These are phyloP conservation scores for Pachliopta kotzebuea DNA, from an alignment of 2,888 invertebrate species.

Conservation along the genomic window DNA sequence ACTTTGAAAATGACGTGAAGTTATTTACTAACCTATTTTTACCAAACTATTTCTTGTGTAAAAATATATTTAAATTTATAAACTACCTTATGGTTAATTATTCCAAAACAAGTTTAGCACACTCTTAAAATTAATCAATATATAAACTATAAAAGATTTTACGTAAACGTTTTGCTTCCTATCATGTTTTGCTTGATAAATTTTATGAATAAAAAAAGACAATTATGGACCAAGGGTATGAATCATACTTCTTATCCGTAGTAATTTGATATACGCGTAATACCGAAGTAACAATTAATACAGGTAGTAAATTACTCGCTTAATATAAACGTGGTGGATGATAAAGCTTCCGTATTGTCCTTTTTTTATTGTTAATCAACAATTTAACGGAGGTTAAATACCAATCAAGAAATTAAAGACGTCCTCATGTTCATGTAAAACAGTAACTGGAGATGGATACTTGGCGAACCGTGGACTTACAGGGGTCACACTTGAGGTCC, in stretches of 20 bases:
- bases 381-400: neutral
- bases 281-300: conserved; percentile 20
- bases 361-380: neutral
- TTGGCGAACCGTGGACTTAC: conserved; percentile 67
- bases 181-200: conserved; percentile 16
- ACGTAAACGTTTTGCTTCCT: conserved; percentile 19
- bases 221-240: conserved; percentile 28
- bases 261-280: conserved; percentile 26
- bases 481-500: conserved; percentile 67
- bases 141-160: neutral
- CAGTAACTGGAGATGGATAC: conserved; percentile 62
- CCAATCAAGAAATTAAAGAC: conserved; percentile 9
- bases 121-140: neutral
- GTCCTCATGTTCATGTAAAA: conserved; percentile 31
- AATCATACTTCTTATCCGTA: conserved; percentile 21
- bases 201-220: conserved; percentile 18
- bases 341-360: neutral
- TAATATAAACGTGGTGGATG: neutral
- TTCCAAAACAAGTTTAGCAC: neutral
- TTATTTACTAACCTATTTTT: conserved; percentile 26
- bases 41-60: neutral
- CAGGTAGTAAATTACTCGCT: conserved; percentile 5
- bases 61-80: neutral
- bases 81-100: neutral
- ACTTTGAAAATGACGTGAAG: conserved; percentile 16